Evolutionary conservation across 1,140 invertebrate species (phyloP).

Genomic region (Gryllus bimaculatus): DNA sequence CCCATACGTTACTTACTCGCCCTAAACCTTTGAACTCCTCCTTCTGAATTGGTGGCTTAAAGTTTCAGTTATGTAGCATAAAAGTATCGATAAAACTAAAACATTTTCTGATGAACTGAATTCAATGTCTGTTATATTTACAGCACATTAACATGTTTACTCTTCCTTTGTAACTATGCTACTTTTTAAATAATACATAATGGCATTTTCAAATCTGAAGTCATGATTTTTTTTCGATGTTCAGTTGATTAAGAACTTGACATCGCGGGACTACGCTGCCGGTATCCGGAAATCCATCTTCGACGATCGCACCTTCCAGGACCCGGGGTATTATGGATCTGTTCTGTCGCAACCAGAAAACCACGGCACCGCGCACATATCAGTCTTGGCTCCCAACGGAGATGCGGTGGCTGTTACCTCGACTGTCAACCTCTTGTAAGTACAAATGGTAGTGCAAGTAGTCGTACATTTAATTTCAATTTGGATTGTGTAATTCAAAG

Average conservation of each 20-base stretch:
- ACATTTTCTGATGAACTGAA: too few species aligned
- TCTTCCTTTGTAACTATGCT: too few species aligned
- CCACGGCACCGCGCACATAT: slow-evolving; percentile 79
- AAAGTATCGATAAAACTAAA: too few species aligned
- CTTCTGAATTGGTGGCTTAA: too few species aligned
- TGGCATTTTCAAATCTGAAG: background rate
- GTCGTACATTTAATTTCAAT: too few species aligned
- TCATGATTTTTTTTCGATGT: slow-evolving; percentile 21
- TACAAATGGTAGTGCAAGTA: slow-evolving; percentile 20
- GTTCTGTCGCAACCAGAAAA: slow-evolving; percentile 44
- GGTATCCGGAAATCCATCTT: slow-evolving; percentile 50
- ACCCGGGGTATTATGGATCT: slow-evolving; percentile 62
- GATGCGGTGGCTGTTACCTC: slow-evolving; percentile 82
- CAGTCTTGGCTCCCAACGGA: slow-evolving; percentile 69
- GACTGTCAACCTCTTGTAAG: slow-evolving; percentile 81
- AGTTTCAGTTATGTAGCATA: too few species aligned
- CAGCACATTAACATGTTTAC: too few species aligned
- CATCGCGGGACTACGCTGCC: slow-evolving; percentile 50
- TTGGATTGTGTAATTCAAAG: too few species aligned
- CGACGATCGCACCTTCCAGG: slow-evolving; percentile 56
- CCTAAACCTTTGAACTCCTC: too few species aligned
- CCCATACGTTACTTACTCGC: too few species aligned
- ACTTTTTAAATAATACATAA: too few species aligned
- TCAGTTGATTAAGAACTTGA: slow-evolving; percentile 54
- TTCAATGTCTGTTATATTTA: too few species aligned